phyloP scores from a whole-genome alignment of 2,113 vertebrate genomes.

The Trogon melanurus region DNA sequence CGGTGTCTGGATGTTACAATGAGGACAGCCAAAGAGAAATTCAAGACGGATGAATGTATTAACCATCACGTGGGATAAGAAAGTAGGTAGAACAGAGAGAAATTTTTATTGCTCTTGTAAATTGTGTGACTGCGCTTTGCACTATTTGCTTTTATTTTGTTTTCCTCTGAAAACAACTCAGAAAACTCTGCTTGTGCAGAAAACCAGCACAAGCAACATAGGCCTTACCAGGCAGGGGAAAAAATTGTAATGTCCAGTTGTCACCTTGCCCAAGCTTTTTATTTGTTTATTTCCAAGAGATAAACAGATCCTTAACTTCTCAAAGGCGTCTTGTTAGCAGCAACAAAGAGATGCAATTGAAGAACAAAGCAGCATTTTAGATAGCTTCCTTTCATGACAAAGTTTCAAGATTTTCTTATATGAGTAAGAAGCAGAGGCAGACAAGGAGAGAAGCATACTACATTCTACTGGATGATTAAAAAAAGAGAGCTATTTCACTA shows the following conservation, averaged over 20 bases:
- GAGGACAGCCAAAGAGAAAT: neutral
- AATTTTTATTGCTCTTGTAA: neutral
- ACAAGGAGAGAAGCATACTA: neutral
- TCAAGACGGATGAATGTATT: neutral
- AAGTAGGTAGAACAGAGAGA: neutral
- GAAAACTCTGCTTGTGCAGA: neutral
- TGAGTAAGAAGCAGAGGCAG: neutral
- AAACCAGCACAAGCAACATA: neutral
- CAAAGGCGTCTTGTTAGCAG: neutral
- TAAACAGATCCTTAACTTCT: neutral
- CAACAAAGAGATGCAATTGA: neutral
- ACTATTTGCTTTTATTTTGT: neutral
- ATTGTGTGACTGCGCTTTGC: neutral
- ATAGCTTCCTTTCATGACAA: neutral
- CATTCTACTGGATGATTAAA: neutral
- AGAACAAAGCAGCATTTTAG: neutral
- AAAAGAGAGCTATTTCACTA: neutral
- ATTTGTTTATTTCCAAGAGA: neutral
- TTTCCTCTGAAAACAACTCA: neutral
- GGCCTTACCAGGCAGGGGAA: neutral
- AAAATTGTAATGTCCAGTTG: neutral
- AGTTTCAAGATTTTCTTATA: neutral
- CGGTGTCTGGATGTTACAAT: neutral
- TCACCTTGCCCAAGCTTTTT: neutral
- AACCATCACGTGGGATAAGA: neutral